Evolutionary conservation across 2,797 vertebrate genomes (phyloP).

Genomic region (Pampus argenteus): DNA sequence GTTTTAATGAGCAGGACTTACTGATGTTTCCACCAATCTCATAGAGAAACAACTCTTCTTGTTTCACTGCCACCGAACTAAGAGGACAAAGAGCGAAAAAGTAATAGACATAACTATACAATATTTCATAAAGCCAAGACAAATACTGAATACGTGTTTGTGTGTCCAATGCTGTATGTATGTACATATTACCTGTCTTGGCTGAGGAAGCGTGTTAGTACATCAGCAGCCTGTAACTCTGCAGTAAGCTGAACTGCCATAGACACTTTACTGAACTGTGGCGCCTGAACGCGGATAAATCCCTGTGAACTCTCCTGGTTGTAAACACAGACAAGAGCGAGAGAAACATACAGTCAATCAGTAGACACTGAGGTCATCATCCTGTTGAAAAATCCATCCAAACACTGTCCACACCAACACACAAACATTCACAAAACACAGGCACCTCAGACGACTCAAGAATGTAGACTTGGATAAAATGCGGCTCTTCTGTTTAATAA

Average conservation of each 20-base stretch:
- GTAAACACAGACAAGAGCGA: constrained; percentile 8
- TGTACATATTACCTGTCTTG: constrained; percentile 88
- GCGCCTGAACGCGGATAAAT: constrained; percentile 95
- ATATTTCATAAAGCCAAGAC: background rate
- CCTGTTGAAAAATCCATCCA: background rate
- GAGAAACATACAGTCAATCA: constrained; percentile 7
- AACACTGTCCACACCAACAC: constrained; percentile 1
- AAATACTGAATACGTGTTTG: constrained; percentile 2
- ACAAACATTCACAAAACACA: background rate
- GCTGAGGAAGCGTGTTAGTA: constrained; percentile 94
- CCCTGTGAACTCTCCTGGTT: constrained; percentile 88
- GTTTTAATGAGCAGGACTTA: constrained; percentile 72
- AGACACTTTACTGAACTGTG: constrained; percentile 96
- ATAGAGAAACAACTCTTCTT: constrained; percentile 90
- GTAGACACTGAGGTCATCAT: constrained; percentile 2
- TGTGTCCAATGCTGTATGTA: background rate
- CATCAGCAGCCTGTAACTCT: constrained; percentile 92
- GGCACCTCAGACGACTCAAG: constrained; percentile 4
- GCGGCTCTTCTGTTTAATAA: constrained; percentile 47
- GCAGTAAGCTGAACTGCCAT: constrained; percentile 98
- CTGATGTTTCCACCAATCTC: constrained; percentile 96
- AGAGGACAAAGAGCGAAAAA: constrained; percentile 23
- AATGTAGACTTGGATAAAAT: constrained; percentile 33
- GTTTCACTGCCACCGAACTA: constrained; percentile 79
- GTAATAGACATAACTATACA: background rate